Conservation (phyloP, 2,113 vertebrate genomes). For the Ammodramus savannarum region DNA sequence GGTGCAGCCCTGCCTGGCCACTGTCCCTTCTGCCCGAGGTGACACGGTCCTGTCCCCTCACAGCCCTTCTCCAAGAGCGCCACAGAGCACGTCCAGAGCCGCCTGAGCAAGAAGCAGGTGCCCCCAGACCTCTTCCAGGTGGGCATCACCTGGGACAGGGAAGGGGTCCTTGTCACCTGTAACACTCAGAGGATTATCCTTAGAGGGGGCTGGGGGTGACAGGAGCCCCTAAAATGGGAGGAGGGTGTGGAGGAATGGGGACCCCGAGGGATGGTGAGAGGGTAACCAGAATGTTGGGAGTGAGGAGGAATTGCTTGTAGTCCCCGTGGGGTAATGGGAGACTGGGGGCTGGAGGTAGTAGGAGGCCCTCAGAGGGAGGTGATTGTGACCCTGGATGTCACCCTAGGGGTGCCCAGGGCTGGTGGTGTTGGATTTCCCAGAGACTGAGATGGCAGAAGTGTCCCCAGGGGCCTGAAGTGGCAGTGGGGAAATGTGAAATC, state of each 20-base stretch:
- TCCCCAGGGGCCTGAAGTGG: background rate
- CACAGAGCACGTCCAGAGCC: conserved; percentile 73
- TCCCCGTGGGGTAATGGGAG: background rate
- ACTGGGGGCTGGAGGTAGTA: background rate
- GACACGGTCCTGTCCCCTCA: accelerated
- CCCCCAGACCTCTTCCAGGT: conserved; percentile 80
- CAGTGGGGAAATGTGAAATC: background rate
- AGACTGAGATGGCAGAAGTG: background rate
- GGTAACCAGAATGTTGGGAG: background rate
- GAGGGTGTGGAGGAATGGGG: background rate
- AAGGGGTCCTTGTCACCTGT: background rate
- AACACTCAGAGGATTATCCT: background rate
- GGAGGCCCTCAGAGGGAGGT: background rate
- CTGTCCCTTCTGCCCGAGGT: background rate
- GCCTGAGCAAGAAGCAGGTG: conserved; percentile 73
- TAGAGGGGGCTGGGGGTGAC: background rate
- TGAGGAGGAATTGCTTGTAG: background rate
- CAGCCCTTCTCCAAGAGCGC: conserved; percentile 78
- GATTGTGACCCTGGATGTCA: background rate
- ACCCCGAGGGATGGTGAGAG: background rate
- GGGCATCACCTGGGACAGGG: background rate
- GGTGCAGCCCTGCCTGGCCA: background rate
- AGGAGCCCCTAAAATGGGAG: background rate
- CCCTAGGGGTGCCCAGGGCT: background rate
- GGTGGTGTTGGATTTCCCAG: background rate